Evolutionary conservation across 2,113 vertebrate species (phyloP).

Genomic region (Fregetta grallaria): DNA sequence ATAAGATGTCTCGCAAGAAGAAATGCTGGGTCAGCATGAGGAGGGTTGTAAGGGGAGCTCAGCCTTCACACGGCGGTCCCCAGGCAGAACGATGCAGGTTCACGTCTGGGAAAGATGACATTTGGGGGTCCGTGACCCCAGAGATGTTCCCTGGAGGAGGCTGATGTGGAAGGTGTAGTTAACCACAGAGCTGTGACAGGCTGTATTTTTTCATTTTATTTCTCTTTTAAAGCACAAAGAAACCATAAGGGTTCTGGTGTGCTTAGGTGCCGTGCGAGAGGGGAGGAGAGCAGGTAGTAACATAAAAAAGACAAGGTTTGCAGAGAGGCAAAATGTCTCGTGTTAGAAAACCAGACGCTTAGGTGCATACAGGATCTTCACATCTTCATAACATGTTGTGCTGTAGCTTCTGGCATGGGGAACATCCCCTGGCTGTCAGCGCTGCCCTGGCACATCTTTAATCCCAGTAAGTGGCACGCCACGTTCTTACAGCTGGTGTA

Average conservation of each 20-base stretch:
- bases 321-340: not conserved
- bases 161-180: not conserved
- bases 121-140: rapidly evolving
- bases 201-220: not conserved
- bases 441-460: not conserved
- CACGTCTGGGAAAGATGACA: not conserved
- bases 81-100: too few species aligned
- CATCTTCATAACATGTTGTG: rapidly evolving
- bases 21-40: rapidly evolving
- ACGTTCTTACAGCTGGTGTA: not conserved
- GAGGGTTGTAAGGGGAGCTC: not conserved
- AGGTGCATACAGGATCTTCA: too few species aligned
- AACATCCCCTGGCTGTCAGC: not conserved
- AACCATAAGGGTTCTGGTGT: not conserved
- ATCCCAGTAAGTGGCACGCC: not conserved
- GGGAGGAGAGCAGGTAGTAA: not conserved
- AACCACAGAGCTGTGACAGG: not conserved
- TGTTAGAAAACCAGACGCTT: not conserved
- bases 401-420: not conserved
- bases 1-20: not conserved
- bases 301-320: not conserved
- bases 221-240: not conserved
- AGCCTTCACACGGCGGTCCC: not conserved
- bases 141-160: not conserved
- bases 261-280: not conserved